These are phyloP conservation scores for Drosophila borealis DNA, from an alignment of 2,888 invertebrate genomes.

Conservation along the genomic window DNA sequence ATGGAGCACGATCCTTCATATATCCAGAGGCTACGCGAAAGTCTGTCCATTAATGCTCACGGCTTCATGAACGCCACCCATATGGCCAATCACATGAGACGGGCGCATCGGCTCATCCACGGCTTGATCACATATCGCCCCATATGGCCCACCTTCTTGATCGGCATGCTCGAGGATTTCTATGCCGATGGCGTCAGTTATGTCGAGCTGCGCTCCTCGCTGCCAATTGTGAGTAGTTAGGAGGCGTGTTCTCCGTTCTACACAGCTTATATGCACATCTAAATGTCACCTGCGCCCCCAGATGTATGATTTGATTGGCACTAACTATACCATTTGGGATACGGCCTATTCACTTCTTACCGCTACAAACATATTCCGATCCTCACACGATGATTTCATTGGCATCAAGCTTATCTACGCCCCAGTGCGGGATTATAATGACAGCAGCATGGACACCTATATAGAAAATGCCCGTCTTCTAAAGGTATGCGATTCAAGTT, in stretches of 20 bases:
- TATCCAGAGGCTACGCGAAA: conserved; percentile 75
- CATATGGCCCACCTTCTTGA: conserved; percentile 88
- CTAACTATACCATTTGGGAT: conserved; percentile 85
- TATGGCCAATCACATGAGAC: conserved; percentile 86
- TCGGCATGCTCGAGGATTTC: conserved; percentile 87
- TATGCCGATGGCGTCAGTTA: conserved; percentile 89
- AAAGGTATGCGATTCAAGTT: conserved; percentile 43
- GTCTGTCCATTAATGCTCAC: conserved; percentile 52
- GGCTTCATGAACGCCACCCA: conserved; percentile 85
- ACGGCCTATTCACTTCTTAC: conserved; percentile 86
- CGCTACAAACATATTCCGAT: conserved; percentile 86
- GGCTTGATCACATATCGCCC: conserved; percentile 87
- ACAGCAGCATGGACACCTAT: conserved; percentile 78
- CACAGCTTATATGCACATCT: neutral
- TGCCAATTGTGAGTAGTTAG: conserved; percentile 85
- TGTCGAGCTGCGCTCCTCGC: conserved; percentile 88
- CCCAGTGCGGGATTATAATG: conserved; percentile 86
- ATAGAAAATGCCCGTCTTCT: conserved; percentile 49
- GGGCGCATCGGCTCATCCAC: conserved; percentile 86
- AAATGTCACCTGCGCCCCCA: conserved; percentile 20
- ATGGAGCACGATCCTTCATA: conserved; percentile 22
- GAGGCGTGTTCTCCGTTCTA: too few species aligned
- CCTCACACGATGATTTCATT: conserved; percentile 87
- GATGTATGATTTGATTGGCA: conserved; percentile 89
- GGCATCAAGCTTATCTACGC: conserved; percentile 90